Conservation (phyloP, 2,113 vertebrate species). For the Poeciliopsis turrubarensis region DNA sequence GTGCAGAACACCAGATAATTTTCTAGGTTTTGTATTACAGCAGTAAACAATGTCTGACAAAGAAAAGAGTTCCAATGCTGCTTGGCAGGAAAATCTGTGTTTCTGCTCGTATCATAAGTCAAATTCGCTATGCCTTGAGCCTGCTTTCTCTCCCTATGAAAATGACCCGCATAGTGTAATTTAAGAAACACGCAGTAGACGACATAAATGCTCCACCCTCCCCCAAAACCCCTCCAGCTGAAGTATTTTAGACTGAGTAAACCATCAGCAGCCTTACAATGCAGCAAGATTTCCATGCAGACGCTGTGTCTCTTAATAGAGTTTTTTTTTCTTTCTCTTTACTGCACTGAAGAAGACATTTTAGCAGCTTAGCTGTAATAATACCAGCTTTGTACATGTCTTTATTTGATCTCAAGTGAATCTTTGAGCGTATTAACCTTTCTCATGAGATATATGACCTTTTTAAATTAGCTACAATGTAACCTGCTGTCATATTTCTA, state of each 20-base stretch:
- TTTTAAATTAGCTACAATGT: constrained; percentile 21
- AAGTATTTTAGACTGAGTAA: constrained; percentile 40
- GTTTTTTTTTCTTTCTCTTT: constrained; percentile 33
- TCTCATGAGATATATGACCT: constrained; percentile 22
- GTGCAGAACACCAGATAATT: constrained; percentile 13
- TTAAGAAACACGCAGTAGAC: constrained; percentile 67
- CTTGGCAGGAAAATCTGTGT: constrained; percentile 56
- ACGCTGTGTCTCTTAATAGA: constrained; percentile 21
- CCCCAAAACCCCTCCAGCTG: constrained; percentile 48
- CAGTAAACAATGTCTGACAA: constrained; percentile 50
- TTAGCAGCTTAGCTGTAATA: constrained; percentile 27
- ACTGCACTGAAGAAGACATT: constrained; percentile 30
- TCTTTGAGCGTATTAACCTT: constrained; percentile 32
- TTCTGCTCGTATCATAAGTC: constrained; percentile 62
- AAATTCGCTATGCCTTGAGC: constrained; percentile 68
- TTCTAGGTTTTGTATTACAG: constrained; percentile 24
- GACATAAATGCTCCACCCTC: constrained; percentile 53
- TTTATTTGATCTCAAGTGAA: constrained; percentile 27
- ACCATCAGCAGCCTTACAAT: constrained; percentile 20
- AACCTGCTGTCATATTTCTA: constrained; percentile 35
- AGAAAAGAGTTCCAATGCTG: constrained; percentile 48
- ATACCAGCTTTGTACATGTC: constrained; percentile 20
- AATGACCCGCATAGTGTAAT: constrained; percentile 66
- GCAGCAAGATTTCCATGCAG: constrained; percentile 24
- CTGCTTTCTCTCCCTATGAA: constrained; percentile 53